Evolutionary conservation across 2,888 invertebrate genomes (phyloP).

Genomic region (Linnaemya vulpina): DNA sequence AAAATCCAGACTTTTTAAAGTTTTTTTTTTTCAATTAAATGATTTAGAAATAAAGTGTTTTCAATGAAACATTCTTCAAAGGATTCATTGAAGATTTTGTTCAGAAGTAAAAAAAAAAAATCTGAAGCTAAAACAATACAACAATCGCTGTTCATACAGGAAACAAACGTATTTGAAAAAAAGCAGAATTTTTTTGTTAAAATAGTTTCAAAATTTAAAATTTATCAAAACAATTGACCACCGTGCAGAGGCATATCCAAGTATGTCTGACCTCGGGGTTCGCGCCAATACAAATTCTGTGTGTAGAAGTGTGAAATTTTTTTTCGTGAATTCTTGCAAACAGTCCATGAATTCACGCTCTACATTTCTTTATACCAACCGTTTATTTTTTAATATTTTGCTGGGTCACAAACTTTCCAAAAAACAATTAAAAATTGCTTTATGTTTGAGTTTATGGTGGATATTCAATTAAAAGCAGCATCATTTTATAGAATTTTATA

Average conservation of each 20-base stretch:
- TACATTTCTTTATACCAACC: no score
- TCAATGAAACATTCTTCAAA: slow-evolving; percentile 24
- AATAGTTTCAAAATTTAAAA: slow-evolving; percentile 34
- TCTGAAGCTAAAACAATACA: slow-evolving; percentile 47
- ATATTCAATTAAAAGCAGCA: no score
- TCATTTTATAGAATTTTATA: no score
- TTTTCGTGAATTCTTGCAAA: not conserved
- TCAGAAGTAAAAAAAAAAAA: not conserved
- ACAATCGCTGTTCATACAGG: slow-evolving; percentile 37
- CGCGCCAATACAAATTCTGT: not conserved
- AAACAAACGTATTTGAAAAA: not conserved
- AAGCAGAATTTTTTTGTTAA: slow-evolving; percentile 34
- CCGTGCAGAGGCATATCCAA: not conserved
- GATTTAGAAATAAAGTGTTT: slow-evolving; percentile 12
- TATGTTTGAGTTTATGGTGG: no score
- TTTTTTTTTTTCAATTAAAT: not conserved
- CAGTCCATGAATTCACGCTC: no score
- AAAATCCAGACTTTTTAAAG: slow-evolving; percentile 9
- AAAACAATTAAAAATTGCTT: no score
- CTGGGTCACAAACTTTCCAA: no score
- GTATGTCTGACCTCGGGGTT: slow-evolving; percentile 10
- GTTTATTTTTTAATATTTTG: no score
- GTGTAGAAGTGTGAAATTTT: not conserved
- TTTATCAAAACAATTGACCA: slow-evolving; percentile 51
- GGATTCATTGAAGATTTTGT: slow-evolving; percentile 34